Evolutionary conservation across 2,888 invertebrate genomes (phyloP).

Genomic region (Temnothorax rugatulus): DNA sequence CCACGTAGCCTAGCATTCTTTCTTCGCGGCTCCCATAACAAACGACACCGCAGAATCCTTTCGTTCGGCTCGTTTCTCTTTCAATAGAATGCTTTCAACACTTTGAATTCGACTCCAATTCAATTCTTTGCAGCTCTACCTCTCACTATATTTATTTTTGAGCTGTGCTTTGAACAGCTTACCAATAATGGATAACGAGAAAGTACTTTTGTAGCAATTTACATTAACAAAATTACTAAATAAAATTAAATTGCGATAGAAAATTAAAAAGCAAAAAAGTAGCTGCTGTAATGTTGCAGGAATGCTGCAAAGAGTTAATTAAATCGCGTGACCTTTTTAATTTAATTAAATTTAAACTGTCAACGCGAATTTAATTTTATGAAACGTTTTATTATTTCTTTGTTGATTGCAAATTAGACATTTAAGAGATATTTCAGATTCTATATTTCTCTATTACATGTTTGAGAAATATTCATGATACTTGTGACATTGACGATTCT

Average conservation of each 20-base stretch:
- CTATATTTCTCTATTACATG: not conserved
- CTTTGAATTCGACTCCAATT: conserved; percentile 31
- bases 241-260: not conserved
- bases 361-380: not conserved
- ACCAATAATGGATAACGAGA: not conserved
- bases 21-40: conserved; percentile 55
- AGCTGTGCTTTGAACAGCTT: not conserved
- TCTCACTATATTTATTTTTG: not conserved
- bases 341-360: not conserved
- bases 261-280: not conserved
- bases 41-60: conserved; percentile 50
- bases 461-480: not conserved
- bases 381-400: not conserved
- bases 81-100: conserved; percentile 34
- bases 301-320: conserved; percentile 3
- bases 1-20: conserved; percentile 52
- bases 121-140: conserved; percentile 11
- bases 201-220: not conserved
- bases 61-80: conserved; percentile 48
- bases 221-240: not conserved
- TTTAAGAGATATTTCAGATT: not conserved
- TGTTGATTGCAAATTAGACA: not conserved
- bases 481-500: not conserved
- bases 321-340: conserved; percentile 6
- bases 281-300: not conserved